Percentiles rank a stretch among this genome's conserved stretches.
Evolutionary conservation across 2,797 vertebrate species (phyloP).

Genomic region (Gymnocypris eckloni): DNA sequence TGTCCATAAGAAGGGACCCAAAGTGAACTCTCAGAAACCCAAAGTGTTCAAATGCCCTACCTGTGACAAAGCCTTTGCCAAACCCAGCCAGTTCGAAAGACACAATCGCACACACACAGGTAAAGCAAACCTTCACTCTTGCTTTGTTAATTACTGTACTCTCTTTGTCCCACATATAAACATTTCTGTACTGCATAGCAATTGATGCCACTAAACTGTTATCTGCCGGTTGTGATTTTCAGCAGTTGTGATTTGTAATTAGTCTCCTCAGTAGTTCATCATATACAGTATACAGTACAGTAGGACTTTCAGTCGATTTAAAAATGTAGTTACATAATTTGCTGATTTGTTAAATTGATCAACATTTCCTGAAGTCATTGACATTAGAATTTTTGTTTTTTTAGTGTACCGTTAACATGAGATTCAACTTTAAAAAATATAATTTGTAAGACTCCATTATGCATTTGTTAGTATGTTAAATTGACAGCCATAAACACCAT

Average conservation of each 20-base stretch:
- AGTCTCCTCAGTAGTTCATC: background rate
- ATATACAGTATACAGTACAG: background rate
- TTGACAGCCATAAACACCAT: background rate
- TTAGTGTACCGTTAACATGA: background rate
- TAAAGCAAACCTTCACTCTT: constrained; percentile 59
- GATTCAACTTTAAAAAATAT: background rate
- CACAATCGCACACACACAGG: constrained; percentile 98
- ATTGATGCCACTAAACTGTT: background rate
- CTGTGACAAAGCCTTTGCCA: constrained; percentile 95
- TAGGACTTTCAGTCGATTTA: too few relatives aligned
- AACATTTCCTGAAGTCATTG: background rate
- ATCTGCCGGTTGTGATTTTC: background rate
- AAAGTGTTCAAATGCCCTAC: constrained; percentile 89
- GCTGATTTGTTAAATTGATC: background rate
- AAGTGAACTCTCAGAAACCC: constrained; percentile 93
- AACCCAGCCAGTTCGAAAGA: constrained; percentile 96
- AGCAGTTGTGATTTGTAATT: background rate
- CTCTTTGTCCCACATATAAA: background rate
- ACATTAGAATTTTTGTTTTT: background rate
- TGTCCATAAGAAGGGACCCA: constrained; percentile 93
- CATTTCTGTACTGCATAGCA: background rate
- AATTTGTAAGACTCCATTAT: background rate
- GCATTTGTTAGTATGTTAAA: background rate
- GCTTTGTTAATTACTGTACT: background rate
- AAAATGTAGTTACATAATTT: background rate